Evolutionary conservation across 2,797 vertebrate species (phyloP).

Genomic region (Manis pentadactyla): DNA sequence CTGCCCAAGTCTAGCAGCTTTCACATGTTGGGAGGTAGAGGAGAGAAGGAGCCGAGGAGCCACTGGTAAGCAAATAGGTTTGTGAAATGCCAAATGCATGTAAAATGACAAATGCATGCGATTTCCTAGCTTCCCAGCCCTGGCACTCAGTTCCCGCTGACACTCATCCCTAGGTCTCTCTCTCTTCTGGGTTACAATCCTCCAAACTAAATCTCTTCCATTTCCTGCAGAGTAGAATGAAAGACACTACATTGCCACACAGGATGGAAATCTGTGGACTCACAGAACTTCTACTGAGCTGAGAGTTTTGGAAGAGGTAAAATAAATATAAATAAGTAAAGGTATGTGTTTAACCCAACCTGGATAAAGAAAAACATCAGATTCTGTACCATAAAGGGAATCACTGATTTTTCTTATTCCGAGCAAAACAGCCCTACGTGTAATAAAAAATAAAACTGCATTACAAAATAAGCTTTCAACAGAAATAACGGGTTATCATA

Average conservation of each 20-base stretch:
- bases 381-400: not conserved
- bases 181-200: not conserved
- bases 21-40: accelerated
- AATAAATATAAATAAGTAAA: not conserved
- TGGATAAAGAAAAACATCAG: not conserved
- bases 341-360: no score
- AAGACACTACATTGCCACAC: not conserved
- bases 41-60: accelerated
- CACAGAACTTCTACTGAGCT: not conserved
- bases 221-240: accelerated
- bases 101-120: not conserved
- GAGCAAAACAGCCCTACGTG: not conserved
- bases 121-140: not conserved
- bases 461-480: not conserved
- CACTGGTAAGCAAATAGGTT: no score
- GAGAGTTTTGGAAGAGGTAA: not conserved
- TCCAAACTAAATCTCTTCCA: not conserved
- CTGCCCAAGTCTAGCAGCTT: not conserved
- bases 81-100: no score
- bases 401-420: not conserved
- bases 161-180: not conserved
- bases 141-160: accelerated
- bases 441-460: not conserved
- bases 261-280: not conserved
- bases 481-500: not conserved